phyloP scores from a whole-genome alignment of 2,113 vertebrate genomes.

The Corythaeola cristata region DNA sequence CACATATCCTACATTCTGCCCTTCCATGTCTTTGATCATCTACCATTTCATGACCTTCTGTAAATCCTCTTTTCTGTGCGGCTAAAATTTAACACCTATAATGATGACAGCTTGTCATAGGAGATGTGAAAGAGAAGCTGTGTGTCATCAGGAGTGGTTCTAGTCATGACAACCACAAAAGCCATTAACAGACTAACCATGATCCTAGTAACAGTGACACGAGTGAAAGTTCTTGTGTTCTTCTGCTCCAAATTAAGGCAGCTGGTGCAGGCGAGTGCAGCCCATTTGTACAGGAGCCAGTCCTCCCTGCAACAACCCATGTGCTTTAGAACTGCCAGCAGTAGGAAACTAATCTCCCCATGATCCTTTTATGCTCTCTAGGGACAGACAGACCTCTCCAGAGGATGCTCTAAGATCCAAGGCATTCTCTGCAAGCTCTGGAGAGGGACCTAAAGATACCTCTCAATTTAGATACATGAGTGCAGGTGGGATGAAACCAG shows the following conservation, averaged over 20 bases:
- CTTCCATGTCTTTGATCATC: not conserved
- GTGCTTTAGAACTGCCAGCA: not conserved
- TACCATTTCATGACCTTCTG: not conserved
- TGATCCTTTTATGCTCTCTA: not conserved
- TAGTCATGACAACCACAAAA: not conserved
- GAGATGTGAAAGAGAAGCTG: not conserved
- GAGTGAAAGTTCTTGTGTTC: not conserved
- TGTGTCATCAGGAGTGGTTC: not conserved
- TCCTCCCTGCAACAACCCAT: not conserved
- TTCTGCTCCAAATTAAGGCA: not conserved
- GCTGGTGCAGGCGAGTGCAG: not conserved
- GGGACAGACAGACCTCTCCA: not conserved
- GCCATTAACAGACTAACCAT: not conserved
- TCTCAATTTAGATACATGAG: not conserved
- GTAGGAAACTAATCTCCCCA: not conserved
- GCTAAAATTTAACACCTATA: not conserved
- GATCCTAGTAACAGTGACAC: not conserved
- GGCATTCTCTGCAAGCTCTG: not conserved
- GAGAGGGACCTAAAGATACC: not conserved
- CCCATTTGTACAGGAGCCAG: not conserved
- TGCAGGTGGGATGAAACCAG: not conserved
- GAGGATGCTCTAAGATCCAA: not conserved
- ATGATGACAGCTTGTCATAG: not conserved
- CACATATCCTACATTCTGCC: not conserved
- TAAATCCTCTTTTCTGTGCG: not conserved